A percentile compares a stretch with the other conserved stretches of the same genome.
Evolutionary conservation across 2,113 vertebrate species (phyloP).

Genomic region (Scophthalmus maximus): DNA sequence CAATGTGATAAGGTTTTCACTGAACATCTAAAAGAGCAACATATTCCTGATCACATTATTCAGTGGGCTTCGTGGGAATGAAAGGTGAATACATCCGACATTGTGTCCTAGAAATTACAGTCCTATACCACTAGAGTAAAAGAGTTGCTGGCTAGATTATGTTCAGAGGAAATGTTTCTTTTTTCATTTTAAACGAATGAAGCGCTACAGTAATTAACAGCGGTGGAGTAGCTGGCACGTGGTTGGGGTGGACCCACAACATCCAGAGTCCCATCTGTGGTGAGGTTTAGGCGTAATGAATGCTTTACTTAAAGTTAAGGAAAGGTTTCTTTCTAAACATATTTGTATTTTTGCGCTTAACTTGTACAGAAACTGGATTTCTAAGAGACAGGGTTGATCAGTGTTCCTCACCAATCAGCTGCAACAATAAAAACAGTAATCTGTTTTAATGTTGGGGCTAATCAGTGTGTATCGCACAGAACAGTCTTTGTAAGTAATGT

Average conservation of each 20-base stretch:
- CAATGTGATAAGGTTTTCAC: too few species aligned
- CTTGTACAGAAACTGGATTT: not conserved
- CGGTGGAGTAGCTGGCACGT: too few species aligned
- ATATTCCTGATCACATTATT: not conserved
- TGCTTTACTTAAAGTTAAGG: too few species aligned
- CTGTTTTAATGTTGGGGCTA: not conserved
- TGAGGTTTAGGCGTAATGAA: too few species aligned
- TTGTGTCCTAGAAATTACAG: too few species aligned
- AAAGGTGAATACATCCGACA: too few species aligned
- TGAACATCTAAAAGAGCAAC: too few species aligned
- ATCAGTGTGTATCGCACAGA: not conserved
- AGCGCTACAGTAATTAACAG: not conserved
- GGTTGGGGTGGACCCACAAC: too few species aligned
- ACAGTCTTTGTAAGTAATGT: constrained; percentile 1
- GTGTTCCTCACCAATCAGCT: not conserved
- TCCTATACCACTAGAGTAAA: not conserved
- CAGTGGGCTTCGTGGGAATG: not conserved
- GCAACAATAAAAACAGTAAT: not conserved
- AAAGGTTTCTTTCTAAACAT: not conserved
- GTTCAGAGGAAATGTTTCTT: not conserved
- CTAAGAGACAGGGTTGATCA: not conserved
- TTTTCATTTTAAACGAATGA: not conserved
- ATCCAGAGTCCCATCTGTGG: too few species aligned
- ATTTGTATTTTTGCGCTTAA: not conserved
- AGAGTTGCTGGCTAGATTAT: not conserved